phyloP scores from a whole-genome alignment of 2,113 vertebrate species.

The Callipepla squamata region DNA sequence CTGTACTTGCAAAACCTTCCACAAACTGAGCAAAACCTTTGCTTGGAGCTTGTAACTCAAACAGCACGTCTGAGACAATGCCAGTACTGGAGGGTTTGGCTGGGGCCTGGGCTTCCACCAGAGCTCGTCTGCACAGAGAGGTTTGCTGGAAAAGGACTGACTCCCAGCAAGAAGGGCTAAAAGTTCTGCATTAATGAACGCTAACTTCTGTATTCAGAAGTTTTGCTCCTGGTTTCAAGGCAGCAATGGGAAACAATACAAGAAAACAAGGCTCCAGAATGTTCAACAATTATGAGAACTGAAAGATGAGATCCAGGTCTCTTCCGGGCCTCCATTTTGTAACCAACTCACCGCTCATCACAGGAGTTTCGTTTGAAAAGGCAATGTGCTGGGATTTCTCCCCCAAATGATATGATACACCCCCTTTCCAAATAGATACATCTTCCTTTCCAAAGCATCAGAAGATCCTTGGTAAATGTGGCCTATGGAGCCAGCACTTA shows the following conservation, averaged over 20 bases:
- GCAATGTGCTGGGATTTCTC: not conserved
- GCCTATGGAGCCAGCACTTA: not conserved
- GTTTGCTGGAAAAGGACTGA: not conserved
- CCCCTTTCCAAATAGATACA: not conserved
- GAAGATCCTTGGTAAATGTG: not conserved
- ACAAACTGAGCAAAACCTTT: not conserved
- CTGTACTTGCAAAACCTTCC: accelerated
- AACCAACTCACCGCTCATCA: not conserved
- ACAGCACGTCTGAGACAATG: accelerated
- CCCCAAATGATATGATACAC: not conserved
- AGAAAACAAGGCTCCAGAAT: not conserved
- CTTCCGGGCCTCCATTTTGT: not conserved
- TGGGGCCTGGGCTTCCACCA: not conserved
- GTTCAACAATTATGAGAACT: not conserved
- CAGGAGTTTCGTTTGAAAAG: not conserved
- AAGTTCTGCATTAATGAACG: not conserved
- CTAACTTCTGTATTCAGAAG: not conserved
- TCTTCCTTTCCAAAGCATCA: not conserved
- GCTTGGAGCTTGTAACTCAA: not conserved
- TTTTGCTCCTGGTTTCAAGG: not conserved
- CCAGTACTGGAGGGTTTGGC: not conserved
- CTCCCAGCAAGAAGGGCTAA: not conserved
- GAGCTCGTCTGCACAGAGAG: not conserved
- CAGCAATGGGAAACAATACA: not conserved
- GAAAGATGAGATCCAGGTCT: not conserved